Conservation (phyloP, 2,797 vertebrate species). For the Pagetopsis macropterus region DNA sequence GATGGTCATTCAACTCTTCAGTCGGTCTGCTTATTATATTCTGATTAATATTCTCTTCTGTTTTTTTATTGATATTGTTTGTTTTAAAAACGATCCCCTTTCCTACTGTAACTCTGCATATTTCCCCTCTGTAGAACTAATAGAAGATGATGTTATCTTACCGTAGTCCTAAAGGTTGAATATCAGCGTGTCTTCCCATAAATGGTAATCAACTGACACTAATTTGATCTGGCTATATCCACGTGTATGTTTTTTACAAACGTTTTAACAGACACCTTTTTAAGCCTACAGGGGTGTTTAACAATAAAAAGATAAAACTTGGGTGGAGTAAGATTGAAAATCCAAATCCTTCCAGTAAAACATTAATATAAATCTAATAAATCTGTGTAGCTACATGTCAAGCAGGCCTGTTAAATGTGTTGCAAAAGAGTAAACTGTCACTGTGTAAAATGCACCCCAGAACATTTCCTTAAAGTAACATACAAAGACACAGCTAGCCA, state of each 20-base stretch:
- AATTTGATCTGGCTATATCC: neutral
- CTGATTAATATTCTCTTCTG: no score
- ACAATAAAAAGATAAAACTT: neutral
- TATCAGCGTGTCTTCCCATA: neutral
- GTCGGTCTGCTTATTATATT: no score
- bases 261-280: neutral
- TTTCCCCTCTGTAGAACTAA: no score
- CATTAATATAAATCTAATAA: slow-evolving; percentile 19
- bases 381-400: neutral
- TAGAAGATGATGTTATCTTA: neutral
- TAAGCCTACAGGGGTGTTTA: neutral
- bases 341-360: slow-evolving; percentile 2
- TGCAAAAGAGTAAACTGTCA: slow-evolving; percentile 14
- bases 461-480: slow-evolving; percentile 19
- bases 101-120: no score
- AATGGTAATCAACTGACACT: neutral
- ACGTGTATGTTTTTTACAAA: neutral
- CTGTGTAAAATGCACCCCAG: slow-evolving; percentile 7
- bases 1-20: no score
- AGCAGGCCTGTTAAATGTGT: slow-evolving; percentile 2
- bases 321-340: slow-evolving; percentile 2
- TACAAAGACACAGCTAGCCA: slow-evolving; percentile 14
- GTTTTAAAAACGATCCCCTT: no score
- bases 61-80: no score
- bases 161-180: slow-evolving; percentile 1